Evolutionary conservation across 1,140 invertebrate genomes (phyloP), one percentile per base, ranked within the genome.

Genomic region (Apis cerana): DNA sequence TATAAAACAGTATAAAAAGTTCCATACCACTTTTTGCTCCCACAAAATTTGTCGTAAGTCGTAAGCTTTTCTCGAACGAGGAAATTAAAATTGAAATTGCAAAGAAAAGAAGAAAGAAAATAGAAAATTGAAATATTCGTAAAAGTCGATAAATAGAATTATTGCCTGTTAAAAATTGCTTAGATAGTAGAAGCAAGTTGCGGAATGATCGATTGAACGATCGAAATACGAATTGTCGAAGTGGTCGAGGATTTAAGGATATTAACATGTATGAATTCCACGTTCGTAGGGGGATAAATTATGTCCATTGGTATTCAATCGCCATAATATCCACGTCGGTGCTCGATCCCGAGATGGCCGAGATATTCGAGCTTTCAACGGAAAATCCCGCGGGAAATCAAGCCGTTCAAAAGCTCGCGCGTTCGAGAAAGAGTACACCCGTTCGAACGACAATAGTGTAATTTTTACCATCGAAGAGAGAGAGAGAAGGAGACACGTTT

Each of bases 311-410:
- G 50, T 23, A 71, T 71, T 71, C 50, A 71, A 71, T 71, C 69
- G 69, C 10, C 8, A 17, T 43, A 19, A 10, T 11, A 27, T 27
- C 23, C 50, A 8, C 43, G 69, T 54, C 69, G 68, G n/a, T n/a
- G n/a, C n/a, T 62, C 68, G 69, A 54, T 71, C 23, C 69, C 21
- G 23, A 33, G 23, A 33, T 8, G 69, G 23, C 48, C 10, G n/a
- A 43, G 33, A 43, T 54, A 21, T 10, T 19, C 50, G 10, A 27
- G 50, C 23, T 71, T 71, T 27, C 69, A 71, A 13, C 19, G 69
- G 5, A 17, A 71, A 71, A 71, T 54, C 69, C 69, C 69, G 17
- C 69, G 69, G 69, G 69, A 71, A 71, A 71, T 71, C 69, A 71
- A 27, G 50, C 69, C 19, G 69, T 23, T 71, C 69, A 27, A 71